phyloP scores from a whole-genome alignment of 2,888 invertebrate genomes.

The Chirona hameri region DNA sequence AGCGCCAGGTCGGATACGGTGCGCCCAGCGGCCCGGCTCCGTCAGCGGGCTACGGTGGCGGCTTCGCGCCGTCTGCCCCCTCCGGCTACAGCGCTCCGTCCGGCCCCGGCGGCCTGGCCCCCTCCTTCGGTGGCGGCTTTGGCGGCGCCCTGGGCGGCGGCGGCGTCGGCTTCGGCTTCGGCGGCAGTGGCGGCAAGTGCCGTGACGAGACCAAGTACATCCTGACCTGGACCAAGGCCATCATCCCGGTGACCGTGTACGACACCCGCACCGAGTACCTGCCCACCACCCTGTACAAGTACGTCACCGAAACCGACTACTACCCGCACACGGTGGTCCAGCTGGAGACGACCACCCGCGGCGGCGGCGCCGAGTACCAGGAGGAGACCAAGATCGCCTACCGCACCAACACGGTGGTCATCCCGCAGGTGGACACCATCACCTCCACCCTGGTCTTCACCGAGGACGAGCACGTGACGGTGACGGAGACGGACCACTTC shows the following conservation, averaged over 20 bases:
- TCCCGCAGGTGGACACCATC: background rate
- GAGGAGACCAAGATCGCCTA: slow-evolving; percentile 9
- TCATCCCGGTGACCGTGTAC: background rate
- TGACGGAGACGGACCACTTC: slow-evolving; percentile 9
- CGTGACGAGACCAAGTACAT: background rate
- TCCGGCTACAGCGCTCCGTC: background rate
- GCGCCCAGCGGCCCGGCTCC: too few relatives aligned
- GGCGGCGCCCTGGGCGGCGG: too few relatives aligned
- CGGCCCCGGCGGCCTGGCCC: background rate
- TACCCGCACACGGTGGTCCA: background rate
- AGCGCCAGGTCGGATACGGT: too few relatives aligned
- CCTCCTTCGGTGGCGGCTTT: background rate
- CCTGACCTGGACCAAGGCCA: background rate
- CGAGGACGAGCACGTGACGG: slow-evolving; percentile 11
- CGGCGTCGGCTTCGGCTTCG: background rate
- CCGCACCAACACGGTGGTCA: background rate
- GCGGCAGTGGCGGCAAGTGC: background rate
- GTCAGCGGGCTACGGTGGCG: background rate
- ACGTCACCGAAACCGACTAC: background rate
- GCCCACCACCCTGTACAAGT: background rate
- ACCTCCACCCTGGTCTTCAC: background rate
- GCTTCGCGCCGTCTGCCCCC: background rate
- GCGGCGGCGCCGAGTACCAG: background rate
- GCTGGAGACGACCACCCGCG: background rate
- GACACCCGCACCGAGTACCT: background rate